Evolutionary conservation across 2,113 vertebrate species (phyloP).

Genomic region (Atractosteus spatula): DNA sequence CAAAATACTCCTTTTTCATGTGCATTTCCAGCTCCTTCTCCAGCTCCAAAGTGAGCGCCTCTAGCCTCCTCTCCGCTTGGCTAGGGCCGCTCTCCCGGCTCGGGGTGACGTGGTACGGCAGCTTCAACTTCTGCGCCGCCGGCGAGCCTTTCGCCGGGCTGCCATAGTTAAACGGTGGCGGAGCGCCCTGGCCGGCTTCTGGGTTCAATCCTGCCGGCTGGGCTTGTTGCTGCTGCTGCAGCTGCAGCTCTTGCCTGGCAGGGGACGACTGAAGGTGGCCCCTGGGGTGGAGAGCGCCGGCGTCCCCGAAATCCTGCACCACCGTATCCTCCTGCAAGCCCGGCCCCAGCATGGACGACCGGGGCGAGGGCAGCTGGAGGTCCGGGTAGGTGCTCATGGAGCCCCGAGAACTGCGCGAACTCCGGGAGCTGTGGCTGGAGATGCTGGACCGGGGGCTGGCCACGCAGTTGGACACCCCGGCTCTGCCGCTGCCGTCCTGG

Average conservation of each 20-base stretch:
- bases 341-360: constrained; percentile 73
- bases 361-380: constrained; percentile 74
- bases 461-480: constrained; percentile 62
- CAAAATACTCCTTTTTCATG: constrained; percentile 94
- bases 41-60: constrained; percentile 91
- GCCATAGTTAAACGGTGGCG: constrained; percentile 52
- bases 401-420: constrained; percentile 79
- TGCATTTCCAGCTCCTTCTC: constrained; percentile 95
- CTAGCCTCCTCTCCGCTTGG: constrained; percentile 86
- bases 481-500: constrained; percentile 65
- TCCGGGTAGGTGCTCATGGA: constrained; percentile 84
- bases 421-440: constrained; percentile 84
- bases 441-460: constrained; percentile 85
- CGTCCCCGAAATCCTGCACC: constrained; percentile 66
- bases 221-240: constrained; percentile 41
- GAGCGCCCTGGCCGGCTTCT: constrained; percentile 43
- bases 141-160: constrained; percentile 61
- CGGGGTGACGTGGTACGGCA: constrained; percentile 84
- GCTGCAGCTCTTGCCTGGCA: constrained; percentile 56
- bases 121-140: constrained; percentile 71
- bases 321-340: constrained; percentile 66
- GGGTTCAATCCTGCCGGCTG: constrained; percentile 35
- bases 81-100: constrained; percentile 83
- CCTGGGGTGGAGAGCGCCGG: constrained; percentile 57
- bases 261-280: constrained; percentile 66